phyloP scores from a whole-genome alignment of 2,113 vertebrate species.

The Gorsachius goisagi region DNA sequence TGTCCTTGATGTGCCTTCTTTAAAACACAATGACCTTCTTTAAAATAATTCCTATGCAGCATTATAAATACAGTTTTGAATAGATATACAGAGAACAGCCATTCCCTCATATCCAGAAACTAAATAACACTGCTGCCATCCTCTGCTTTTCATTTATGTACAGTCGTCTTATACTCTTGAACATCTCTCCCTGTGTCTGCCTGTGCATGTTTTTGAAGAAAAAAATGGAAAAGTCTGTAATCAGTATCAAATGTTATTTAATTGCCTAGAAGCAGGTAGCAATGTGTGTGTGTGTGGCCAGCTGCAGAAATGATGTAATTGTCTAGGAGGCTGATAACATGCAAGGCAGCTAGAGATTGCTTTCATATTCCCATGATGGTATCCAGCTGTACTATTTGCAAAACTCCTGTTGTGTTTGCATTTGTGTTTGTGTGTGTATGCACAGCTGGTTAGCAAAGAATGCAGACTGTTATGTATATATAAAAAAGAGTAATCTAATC shows the following conservation, averaged over 20 bases:
- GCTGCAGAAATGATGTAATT: neutral
- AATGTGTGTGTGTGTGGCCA: neutral
- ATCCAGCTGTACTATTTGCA: neutral
- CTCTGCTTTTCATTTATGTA: conserved; percentile 58
- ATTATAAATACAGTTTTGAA: conserved; percentile 1
- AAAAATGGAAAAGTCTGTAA: neutral
- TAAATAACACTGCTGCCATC: conserved; percentile 63
- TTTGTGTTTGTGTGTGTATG: neutral
- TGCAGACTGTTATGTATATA: neutral
- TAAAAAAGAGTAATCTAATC: neutral
- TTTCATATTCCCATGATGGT: neutral
- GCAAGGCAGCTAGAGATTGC: neutral
- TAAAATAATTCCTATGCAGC: neutral
- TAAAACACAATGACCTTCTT: conserved; percentile 2
- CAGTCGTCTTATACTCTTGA: neutral
- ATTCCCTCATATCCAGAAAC: conserved; percentile 38
- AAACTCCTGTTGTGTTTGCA: neutral
- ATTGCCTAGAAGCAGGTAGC: neutral
- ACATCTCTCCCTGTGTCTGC: neutral
- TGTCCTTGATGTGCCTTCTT: neutral
- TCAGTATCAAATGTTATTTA: neutral
- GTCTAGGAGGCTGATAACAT: neutral
- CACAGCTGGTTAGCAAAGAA: neutral
- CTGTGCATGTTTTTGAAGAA: neutral
- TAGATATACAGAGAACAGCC: neutral